Base-by-base conservation (phyloP, 2,113 vertebrate species). In the Daphoenositta chrysoptera region DNA sequence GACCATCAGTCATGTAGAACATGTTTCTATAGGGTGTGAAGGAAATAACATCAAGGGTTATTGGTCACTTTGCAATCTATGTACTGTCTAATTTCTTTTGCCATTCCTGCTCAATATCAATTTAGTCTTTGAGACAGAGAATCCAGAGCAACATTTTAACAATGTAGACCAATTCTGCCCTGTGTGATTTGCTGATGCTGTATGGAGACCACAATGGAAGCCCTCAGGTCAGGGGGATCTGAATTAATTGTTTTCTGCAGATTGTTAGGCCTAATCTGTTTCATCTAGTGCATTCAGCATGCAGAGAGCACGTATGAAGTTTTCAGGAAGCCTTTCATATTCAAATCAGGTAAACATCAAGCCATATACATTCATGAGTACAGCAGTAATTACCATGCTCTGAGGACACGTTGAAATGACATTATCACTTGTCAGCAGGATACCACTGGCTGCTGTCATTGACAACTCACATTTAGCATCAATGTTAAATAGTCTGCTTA, bases 321-420 rank as follows among this genome's bases (percentile, higher is more conserved):
- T 92, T 88, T 50, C 33, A 40, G 56, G 91, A 70, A 76, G 21
- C 9, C 53, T 85, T 94, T 95, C 63, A 31, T 91, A 96, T 96
- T 97, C 92, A 96, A 90, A 84, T 96, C 77, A 97, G 68, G 80
- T 95, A 94, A 96, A 93, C 90, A 91, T 94, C 71, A 96, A 94
- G 83, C 87, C 80, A 86, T 77, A 95, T 86, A 96, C 87, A 90
- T 93, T 88, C 39, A 71, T 75, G 69, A 92, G 84, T 83, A 90
- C 50, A 94, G 93, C 87, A 93, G 75, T 93, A 96, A 96, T 97
- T 96, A 87, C 83, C 64, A 61, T 53, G 69, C 96, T 97, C 92
- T 65, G 75, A 97, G 93, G 93, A 97, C 83, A 95, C 20, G 44
- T 90, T 94, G 47, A 81, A 95, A 60, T 93, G 82, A 92, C 89